These are phyloP conservation scores for Scaptomyza parva DNA, from an alignment of 2,888 invertebrate species.

Conservation along the genomic window DNA sequence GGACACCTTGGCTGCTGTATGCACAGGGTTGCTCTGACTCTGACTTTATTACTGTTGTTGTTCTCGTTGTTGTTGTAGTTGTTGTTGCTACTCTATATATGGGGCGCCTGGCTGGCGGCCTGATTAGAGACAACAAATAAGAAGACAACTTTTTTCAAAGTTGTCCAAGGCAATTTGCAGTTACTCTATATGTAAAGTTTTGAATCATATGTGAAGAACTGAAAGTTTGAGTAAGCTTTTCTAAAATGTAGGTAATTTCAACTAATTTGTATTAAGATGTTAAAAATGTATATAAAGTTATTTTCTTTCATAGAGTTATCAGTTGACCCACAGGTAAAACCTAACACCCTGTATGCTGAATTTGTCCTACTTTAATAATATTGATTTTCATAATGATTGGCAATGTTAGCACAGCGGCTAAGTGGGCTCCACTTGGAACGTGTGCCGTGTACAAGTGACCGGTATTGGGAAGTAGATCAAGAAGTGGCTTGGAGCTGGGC, in stretches of 20 bases:
- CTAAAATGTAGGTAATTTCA: background rate
- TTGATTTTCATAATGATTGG: constrained; percentile 64
- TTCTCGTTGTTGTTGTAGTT: constrained; percentile 13
- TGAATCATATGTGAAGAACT: background rate
- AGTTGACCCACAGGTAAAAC: constrained; percentile 3
- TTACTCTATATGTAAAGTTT: constrained; percentile 23
- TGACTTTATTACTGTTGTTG: background rate
- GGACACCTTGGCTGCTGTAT: constrained; percentile 43
- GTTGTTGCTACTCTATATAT: constrained; percentile 5
- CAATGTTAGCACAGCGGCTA: constrained; percentile 21
- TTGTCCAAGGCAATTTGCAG: background rate
- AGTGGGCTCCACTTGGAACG: constrained; percentile 44
- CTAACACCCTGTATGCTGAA: constrained; percentile 28
- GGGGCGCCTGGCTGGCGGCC: constrained; percentile 61
- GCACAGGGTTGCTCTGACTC: constrained; percentile 38
- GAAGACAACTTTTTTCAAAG: background rate
- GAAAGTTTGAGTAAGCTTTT: background rate
- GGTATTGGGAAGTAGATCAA: background rate
- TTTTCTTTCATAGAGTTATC: background rate
- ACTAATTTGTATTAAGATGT: background rate
- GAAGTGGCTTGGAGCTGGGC: constrained; percentile 5
- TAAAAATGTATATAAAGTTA: too few species aligned
- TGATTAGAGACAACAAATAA: constrained; percentile 42
- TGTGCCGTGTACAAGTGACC: constrained; percentile 56
- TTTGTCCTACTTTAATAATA: constrained; percentile 56